Conservation (phyloP, 2,113 vertebrate genomes). For the Sigmodon hispidus region DNA sequence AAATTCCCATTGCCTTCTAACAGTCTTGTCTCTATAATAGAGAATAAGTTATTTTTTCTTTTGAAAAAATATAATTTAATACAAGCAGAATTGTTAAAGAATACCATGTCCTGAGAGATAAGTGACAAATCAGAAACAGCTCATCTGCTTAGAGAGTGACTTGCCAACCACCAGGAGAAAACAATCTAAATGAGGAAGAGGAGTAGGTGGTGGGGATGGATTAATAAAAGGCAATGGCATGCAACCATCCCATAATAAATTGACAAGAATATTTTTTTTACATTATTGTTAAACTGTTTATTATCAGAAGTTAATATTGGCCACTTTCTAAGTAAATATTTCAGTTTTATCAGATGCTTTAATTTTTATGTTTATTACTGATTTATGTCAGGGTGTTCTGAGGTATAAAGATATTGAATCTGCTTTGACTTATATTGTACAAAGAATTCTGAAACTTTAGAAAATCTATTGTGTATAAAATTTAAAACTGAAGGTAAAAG, state of each 20-base stretch:
- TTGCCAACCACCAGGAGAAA: neutral
- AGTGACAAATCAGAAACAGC: neutral
- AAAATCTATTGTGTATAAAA: no score
- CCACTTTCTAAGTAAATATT: neutral
- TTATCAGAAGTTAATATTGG: neutral
- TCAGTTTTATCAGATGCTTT: neutral
- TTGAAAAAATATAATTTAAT: constrained; percentile 7
- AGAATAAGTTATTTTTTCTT: constrained; percentile 54
- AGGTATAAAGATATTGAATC: neutral
- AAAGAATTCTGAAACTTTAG: no score
- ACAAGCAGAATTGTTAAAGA: neutral
- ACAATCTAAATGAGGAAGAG: neutral
- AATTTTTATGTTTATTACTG: neutral
- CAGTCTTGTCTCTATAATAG: neutral
- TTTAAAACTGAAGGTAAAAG: neutral
- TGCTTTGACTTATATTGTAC: neutral
- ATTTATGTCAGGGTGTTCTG: neutral
- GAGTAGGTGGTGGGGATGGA: neutral
- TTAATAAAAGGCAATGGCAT: neutral
- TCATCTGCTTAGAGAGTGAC: constrained; percentile 32
- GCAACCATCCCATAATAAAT: neutral
- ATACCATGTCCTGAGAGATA: constrained; percentile 30
- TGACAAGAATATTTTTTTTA: neutral
- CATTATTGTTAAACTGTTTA: neutral
- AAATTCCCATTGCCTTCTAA: constrained; percentile 41